These are phyloP conservation scores for Craniophora ligustri DNA, from an alignment of 2,888 invertebrate species.

Conservation along the genomic window DNA sequence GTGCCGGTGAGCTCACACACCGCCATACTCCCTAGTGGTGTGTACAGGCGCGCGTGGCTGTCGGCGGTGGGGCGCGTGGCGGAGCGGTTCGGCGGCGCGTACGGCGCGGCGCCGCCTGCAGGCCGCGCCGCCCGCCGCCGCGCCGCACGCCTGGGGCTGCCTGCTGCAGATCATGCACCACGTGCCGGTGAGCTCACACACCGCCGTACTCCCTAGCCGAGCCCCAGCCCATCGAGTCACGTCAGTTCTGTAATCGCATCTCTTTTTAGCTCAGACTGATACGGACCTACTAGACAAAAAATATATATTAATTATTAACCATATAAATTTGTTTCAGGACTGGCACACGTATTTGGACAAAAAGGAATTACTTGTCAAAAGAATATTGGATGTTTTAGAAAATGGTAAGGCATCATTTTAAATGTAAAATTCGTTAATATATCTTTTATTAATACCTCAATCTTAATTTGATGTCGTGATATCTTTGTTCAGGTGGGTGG, in stretches of 20 bases:
- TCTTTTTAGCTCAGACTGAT: too few species aligned
- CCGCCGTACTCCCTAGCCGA: too few species aligned
- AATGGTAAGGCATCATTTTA: constrained; percentile 63
- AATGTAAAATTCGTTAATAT: too few species aligned
- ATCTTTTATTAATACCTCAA: neutral
- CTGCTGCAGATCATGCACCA: constrained; percentile 40
- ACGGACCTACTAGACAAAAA: too few species aligned
- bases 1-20: too few species aligned
- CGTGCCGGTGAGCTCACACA: constrained; percentile 24
- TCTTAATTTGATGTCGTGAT: neutral
- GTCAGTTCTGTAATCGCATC: too few species aligned
- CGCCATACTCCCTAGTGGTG: too few species aligned
- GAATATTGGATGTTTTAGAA: constrained; percentile 72
- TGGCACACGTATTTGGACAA: constrained; percentile 92
- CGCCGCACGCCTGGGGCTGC: constrained; percentile 5
- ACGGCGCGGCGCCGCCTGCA: too few species aligned
- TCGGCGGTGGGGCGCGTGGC: too few species aligned
- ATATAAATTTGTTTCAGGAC: constrained; percentile 81
- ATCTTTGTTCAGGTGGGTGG: constrained; percentile 89
- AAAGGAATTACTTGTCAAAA: constrained; percentile 90
- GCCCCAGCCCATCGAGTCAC: too few species aligned
- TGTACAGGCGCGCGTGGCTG: too few species aligned
- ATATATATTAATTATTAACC: neutral
- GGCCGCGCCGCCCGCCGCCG: neutral
- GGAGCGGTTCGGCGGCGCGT: too few species aligned